phyloP scores from a whole-genome alignment of 2,888 invertebrate species.

The Ochlodes sylvanus region DNA sequence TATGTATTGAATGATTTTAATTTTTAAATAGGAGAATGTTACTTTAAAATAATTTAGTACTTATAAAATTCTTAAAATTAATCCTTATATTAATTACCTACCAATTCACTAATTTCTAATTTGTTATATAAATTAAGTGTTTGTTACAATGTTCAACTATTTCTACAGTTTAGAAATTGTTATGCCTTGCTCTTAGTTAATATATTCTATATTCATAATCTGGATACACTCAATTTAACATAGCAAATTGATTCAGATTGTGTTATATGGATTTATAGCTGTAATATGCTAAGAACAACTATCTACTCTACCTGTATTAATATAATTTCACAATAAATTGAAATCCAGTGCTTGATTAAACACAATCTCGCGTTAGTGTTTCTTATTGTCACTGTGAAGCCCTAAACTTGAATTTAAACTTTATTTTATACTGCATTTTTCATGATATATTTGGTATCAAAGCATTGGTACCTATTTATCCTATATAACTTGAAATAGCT shows the following conservation, averaged over 20 bases:
- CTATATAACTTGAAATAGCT: background rate
- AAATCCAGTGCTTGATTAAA: background rate
- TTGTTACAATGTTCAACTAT: conserved; percentile 44
- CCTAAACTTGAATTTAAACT: background rate
- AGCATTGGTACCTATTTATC: background rate
- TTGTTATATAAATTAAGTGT: conserved; percentile 37
- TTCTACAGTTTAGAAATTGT: conserved; percentile 46
- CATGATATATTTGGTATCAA: background rate
- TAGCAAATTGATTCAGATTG: conserved; percentile 16
- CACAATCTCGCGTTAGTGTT: background rate
- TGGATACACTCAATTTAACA: conserved; percentile 18
- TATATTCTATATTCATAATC: conserved; percentile 13
- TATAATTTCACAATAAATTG: background rate
- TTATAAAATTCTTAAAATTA: conserved; percentile 26
- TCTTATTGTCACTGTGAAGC: background rate
- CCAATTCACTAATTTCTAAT: conserved; percentile 26
- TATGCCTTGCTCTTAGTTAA: conserved; percentile 36
- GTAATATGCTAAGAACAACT: background rate
- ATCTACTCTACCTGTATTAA: background rate
- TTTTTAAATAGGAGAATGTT: conserved; percentile 19
- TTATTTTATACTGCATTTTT: conserved; percentile 2
- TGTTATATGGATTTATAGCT: conserved; percentile 15
- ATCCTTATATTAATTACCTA: conserved; percentile 25
- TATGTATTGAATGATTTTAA: conserved; percentile 23
- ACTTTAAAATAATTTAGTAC: conserved; percentile 25